Evolutionary conservation across 2,888 invertebrate species (phyloP).

Genomic region (Sepiola atlantica): DNA sequence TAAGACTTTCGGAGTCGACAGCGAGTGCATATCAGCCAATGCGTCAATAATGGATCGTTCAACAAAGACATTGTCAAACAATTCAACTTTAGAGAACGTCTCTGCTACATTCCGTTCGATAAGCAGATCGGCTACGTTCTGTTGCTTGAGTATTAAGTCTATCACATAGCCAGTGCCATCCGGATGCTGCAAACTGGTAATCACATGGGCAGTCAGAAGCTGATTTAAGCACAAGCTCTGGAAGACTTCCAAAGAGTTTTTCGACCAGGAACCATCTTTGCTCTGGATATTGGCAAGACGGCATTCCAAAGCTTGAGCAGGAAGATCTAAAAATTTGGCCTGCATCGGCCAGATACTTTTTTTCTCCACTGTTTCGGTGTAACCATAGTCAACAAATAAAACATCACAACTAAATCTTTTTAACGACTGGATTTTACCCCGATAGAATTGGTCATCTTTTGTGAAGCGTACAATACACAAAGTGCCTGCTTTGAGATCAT

Average conservation of each 20-base stretch:
- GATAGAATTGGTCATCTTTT: slow-evolving; percentile 41
- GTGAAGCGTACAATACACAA: slow-evolving; percentile 41
- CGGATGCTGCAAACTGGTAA: neutral
- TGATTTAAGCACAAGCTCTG: slow-evolving; percentile 33
- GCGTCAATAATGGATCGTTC: slow-evolving; percentile 33
- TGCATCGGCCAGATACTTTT: slow-evolving; percentile 62
- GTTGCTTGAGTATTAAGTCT: neutral
- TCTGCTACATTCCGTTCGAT: neutral
- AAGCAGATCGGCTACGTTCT: slow-evolving; percentile 32
- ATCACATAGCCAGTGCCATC: slow-evolving; percentile 39
- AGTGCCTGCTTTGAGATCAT: neutral
- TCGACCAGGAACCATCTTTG: slow-evolving; percentile 32
- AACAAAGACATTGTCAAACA: slow-evolving; percentile 33
- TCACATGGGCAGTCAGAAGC: slow-evolving; percentile 24
- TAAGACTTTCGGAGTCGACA: neutral
- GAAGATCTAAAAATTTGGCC: slow-evolving; percentile 61
- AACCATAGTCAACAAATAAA: slow-evolving; percentile 72
- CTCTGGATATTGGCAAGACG: slow-evolving; percentile 55
- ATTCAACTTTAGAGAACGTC: slow-evolving; percentile 10
- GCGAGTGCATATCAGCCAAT: neutral
- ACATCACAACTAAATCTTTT: slow-evolving; percentile 51
- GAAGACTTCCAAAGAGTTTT: slow-evolving; percentile 24
- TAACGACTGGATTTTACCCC: slow-evolving; percentile 40
- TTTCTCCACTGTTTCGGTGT: slow-evolving; percentile 61
- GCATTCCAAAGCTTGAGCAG: slow-evolving; percentile 67